Conservation (phyloP, 2,797 vertebrate species). For the Alca torda region DNA sequence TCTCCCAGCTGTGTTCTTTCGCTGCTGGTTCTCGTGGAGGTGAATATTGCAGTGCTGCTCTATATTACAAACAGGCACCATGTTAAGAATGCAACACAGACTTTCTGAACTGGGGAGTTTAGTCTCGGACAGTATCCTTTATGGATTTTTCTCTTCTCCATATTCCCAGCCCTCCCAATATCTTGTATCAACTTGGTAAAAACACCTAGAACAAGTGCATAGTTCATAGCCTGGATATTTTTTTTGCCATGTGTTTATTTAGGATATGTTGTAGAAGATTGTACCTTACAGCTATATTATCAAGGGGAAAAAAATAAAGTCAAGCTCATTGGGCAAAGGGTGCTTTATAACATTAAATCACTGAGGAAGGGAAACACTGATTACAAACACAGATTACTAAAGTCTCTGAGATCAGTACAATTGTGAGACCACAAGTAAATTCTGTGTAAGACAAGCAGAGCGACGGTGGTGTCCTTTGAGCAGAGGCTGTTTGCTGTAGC, state of each 20-base stretch:
- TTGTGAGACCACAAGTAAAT: background rate
- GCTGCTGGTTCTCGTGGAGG: background rate
- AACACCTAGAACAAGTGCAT: background rate
- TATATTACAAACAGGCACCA: background rate
- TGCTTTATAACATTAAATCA: background rate
- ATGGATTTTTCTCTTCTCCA: background rate
- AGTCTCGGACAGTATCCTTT: background rate
- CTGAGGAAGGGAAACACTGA: background rate
- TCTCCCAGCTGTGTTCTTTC: background rate
- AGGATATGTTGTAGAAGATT: background rate
- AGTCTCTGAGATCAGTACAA: background rate
- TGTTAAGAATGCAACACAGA: background rate
- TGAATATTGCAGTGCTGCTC: background rate
- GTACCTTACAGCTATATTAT: background rate
- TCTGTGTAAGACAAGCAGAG: background rate
- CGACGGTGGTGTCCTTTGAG: background rate
- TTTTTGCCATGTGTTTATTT: background rate
- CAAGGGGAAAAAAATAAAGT: rapidly evolving
- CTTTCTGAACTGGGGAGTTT: background rate
- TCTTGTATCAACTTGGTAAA: background rate
- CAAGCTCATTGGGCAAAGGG: background rate
- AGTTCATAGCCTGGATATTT: background rate
- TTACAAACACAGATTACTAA: background rate
- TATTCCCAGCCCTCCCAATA: background rate
- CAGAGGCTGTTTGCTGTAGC: background rate